Percentiles rank a stretch among this genome's conserved stretches.
Conservation (phyloP, 2,797 vertebrate genomes). For the Pempheris klunzingeri region DNA sequence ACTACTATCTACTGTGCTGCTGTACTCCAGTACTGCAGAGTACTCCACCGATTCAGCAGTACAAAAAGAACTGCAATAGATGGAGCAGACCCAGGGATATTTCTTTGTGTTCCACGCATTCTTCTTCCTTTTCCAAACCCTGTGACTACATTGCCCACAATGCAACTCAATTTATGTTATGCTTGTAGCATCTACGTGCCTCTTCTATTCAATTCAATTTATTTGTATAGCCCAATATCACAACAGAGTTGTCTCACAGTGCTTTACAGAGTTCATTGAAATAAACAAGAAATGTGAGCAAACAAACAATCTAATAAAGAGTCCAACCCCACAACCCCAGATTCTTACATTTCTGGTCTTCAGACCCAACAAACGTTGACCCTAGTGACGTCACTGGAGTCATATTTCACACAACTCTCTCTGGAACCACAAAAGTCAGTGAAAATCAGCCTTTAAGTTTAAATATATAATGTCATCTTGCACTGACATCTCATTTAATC, state of each 20-base stretch:
- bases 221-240: too few relatives aligned
- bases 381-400: not conserved
- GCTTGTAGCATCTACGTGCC: not conserved
- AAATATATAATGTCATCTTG: conserved; percentile 38
- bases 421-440: not conserved
- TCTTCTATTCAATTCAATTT: too few relatives aligned
- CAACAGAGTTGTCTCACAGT: too few relatives aligned
- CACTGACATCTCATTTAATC: conserved; percentile 39
- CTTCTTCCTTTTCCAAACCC: not conserved
- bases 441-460: not conserved
- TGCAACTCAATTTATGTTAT: conserved; percentile 3
- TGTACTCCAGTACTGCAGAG: too few relatives aligned
- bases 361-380: not conserved
- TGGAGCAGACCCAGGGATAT: not conserved
- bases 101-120: not conserved
- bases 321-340: not conserved
- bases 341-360: not conserved
- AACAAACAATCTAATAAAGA: too few relatives aligned
- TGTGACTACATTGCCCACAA: conserved; percentile 9
- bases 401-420: not conserved
- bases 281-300: too few relatives aligned
- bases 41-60: not conserved
- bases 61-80: not conserved
- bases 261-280: too few relatives aligned
- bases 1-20: not conserved